Percentiles rank a stretch among this genome's conserved stretches.
These are phyloP conservation scores for Anthonomus grandis DNA, from an alignment of 1,140 invertebrate genomes.

Conservation along the genomic window DNA sequence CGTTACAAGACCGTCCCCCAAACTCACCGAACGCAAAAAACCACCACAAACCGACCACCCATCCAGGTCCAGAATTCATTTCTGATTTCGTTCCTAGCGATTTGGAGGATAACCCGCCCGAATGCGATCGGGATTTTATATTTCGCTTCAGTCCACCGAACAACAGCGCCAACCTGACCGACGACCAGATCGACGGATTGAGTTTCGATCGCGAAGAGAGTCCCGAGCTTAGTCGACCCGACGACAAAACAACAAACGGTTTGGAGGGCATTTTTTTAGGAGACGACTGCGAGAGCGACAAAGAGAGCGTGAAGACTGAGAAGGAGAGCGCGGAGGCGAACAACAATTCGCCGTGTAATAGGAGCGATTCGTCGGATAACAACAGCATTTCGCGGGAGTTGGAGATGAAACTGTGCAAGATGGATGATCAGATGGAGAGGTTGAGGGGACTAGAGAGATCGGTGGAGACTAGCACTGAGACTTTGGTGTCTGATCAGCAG, in stretches of 20 bases:
- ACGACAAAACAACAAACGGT: not conserved
- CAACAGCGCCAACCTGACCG: slow-evolving; percentile 8
- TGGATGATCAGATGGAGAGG: slow-evolving; percentile 10
- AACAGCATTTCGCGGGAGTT: not conserved
- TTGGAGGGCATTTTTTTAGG: not conserved
- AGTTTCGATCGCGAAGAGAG: slow-evolving; percentile 14
- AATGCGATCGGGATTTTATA: slow-evolving; percentile 39
- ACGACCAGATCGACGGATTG: slow-evolving; percentile 26
- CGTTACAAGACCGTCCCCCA: not conserved
- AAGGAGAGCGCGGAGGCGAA: not conserved
- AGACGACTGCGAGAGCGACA: no score
- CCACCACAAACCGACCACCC: no score
- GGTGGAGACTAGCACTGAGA: slow-evolving; percentile 52
- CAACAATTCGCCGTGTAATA: slow-evolving; percentile 11
- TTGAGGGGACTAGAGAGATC: slow-evolving; percentile 30
- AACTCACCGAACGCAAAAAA: no score
- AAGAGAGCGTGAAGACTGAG: slow-evolving; percentile 6
- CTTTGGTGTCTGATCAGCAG: slow-evolving; percentile 46
- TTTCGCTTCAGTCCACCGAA: slow-evolving; percentile 24
- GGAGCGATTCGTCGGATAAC: not conserved
- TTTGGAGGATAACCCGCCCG: slow-evolving; percentile 26
- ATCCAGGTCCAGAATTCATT: no score
- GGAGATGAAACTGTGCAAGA: not conserved
- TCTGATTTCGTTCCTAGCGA: slow-evolving; percentile 31
- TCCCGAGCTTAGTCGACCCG: not conserved